phyloP scores from a whole-genome alignment of 2,113 vertebrate genomes.

The Psittacula cyanocephala region DNA sequence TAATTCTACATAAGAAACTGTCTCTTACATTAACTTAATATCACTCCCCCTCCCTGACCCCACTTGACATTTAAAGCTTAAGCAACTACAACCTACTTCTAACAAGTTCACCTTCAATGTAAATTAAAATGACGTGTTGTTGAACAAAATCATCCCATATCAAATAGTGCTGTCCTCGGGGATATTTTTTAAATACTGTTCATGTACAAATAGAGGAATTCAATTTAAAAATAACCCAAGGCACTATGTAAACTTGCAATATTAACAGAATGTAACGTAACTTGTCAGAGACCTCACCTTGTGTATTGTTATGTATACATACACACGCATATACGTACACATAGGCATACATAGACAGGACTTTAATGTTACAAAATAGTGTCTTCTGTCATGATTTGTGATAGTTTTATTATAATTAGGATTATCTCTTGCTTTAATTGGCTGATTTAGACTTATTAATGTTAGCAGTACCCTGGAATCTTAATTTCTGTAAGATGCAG shows the following conservation, averaged over 20 bases:
- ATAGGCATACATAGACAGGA: not conserved
- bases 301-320: too few relatives aligned
- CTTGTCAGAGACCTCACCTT: not conserved
- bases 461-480: not conserved
- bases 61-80: slow-evolving; percentile 68
- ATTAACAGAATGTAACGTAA: not conserved
- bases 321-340: too few relatives aligned
- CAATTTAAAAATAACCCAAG: not conserved
- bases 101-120: slow-evolving; percentile 19
- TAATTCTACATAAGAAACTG: slow-evolving; percentile 47
- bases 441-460: not conserved
- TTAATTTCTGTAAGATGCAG: not conserved
- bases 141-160: slow-evolving; percentile 34
- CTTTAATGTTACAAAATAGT: not conserved
- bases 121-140: slow-evolving; percentile 34
- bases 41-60: not conserved
- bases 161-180: not conserved
- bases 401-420: not conserved
- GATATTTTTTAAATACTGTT: not conserved
- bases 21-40: slow-evolving; percentile 47
- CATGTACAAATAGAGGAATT: slow-evolving; percentile 9
- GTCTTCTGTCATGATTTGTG: not conserved
- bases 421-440: not conserved
- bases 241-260: not conserved
- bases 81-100: slow-evolving; percentile 49